Conservation (phyloP, 2,113 vertebrate genomes). For the Piprites chloris region DNA sequence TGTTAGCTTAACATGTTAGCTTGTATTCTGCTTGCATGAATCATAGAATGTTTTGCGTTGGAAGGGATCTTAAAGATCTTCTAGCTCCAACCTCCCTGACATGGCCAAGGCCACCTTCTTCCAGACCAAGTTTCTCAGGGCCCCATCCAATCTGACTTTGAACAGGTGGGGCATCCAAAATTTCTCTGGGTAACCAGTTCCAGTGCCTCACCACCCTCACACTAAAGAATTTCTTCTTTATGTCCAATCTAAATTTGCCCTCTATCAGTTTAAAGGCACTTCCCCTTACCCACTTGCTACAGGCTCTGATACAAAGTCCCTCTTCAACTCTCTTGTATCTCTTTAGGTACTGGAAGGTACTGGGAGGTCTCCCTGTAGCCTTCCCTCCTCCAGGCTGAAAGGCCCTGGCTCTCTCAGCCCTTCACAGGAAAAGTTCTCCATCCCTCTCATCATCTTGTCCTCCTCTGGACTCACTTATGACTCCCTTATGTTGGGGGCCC, state of each 20-base stretch:
- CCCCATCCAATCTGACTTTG: not conserved
- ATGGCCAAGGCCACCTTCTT: not conserved
- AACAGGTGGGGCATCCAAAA: not conserved
- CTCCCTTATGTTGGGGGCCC: not conserved
- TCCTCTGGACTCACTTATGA: not conserved
- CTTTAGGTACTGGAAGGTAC: not conserved
- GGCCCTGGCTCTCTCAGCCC: not conserved
- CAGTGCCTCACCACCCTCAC: not conserved
- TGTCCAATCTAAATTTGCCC: not conserved
- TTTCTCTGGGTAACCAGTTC: not conserved
- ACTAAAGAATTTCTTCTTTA: not conserved
- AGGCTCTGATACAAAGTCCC: not conserved
- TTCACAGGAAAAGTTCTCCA: not conserved
- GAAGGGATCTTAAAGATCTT: not conserved
- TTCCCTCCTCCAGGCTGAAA: not conserved
- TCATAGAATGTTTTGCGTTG: not conserved
- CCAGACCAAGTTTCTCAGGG: not conserved
- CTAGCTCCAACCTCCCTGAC: not conserved
- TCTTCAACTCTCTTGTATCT: not conserved
- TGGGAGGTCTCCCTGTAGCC: not conserved
- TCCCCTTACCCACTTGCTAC: not conserved
- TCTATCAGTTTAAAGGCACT: not conserved
- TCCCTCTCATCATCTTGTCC: not conserved
- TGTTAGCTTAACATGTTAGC: not conserved
- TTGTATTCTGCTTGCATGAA: not conserved